Conservation (phyloP, 2,888 invertebrate genomes). For the Leptinotarsa tumamoca region DNA sequence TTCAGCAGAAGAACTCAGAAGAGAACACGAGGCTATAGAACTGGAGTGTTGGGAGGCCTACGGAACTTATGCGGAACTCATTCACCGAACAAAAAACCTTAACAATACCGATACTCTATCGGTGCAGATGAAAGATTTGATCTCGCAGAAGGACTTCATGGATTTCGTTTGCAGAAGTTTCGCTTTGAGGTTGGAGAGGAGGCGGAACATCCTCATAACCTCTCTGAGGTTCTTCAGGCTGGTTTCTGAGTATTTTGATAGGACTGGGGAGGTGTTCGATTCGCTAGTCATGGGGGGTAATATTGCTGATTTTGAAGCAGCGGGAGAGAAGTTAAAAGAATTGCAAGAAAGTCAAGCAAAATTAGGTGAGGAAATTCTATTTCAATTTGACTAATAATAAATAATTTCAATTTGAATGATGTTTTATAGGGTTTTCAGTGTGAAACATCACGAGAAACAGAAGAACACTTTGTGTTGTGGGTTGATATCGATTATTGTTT, state of each 20-base stretch:
- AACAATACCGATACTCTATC: constrained; percentile 65
- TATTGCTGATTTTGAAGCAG: constrained; percentile 71
- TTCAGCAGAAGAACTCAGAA: constrained; percentile 79
- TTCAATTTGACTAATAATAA: too few species aligned
- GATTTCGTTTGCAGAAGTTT: constrained; percentile 84
- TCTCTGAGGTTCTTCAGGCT: constrained; percentile 82
- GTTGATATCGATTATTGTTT: too few species aligned
- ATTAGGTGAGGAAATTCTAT: constrained; percentile 69
- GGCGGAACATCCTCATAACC: constrained; percentile 80
- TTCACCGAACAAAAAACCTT: constrained; percentile 77
- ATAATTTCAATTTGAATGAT: too few species aligned
- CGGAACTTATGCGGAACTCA: constrained; percentile 81
- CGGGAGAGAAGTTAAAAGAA: constrained; percentile 70
- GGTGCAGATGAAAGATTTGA: constrained; percentile 72
- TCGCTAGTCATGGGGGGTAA: constrained; percentile 74
- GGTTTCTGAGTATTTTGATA: constrained; percentile 79
- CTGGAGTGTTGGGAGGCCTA: constrained; percentile 83
- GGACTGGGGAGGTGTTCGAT: constrained; percentile 77
- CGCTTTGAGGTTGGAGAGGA: constrained; percentile 76
- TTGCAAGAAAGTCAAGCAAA: constrained; percentile 73
- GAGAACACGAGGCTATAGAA: constrained; percentile 81
- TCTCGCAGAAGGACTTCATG: constrained; percentile 83
- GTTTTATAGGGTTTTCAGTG: too few species aligned
- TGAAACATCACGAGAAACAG: too few species aligned
- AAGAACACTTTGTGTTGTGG: too few species aligned